Evolutionary conservation across 2,113 vertebrate species (phyloP).

Genomic region (Hypomesus transpacificus): DNA sequence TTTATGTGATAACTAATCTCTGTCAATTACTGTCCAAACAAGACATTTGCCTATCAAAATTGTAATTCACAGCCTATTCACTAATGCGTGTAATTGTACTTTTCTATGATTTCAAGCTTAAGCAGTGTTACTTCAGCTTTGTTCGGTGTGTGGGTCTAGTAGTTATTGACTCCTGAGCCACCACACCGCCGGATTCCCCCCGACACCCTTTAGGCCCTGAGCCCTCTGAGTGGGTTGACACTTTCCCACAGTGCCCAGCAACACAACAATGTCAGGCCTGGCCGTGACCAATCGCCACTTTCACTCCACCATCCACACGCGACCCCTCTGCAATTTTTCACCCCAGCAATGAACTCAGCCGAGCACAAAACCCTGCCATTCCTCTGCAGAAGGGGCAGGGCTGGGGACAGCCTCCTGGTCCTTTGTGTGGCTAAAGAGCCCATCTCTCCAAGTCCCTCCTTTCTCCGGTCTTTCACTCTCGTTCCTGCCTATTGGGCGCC

Average conservation of each 20-base stretch:
- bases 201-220: constrained; percentile 74
- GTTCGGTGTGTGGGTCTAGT: too few relatives aligned
- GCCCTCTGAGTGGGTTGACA: constrained; percentile 76
- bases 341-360: constrained; percentile 87
- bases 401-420: constrained; percentile 62
- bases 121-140: too few relatives aligned
- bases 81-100: too few relatives aligned
- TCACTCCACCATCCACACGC: constrained; percentile 94
- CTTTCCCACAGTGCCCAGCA: constrained; percentile 79
- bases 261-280: constrained; percentile 81
- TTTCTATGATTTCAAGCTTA: too few relatives aligned
- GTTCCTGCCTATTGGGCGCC: constrained; percentile 78
- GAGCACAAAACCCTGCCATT: constrained; percentile 64
- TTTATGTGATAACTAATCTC: too few relatives aligned
- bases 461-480: constrained; percentile 83
- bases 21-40: too few relatives aligned
- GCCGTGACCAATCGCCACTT: constrained; percentile 91
- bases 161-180: too few relatives aligned
- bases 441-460: constrained; percentile 72
- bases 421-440: constrained; percentile 68
- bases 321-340: constrained; percentile 97
- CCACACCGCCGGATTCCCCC: constrained; percentile 42
- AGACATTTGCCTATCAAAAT: too few relatives aligned
- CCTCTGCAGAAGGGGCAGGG: constrained; percentile 67
- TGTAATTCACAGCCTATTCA: too few relatives aligned